Base-by-base conservation (phyloP, 2,888 invertebrate genomes). In the Cryptocheilus praepositus region DNA sequence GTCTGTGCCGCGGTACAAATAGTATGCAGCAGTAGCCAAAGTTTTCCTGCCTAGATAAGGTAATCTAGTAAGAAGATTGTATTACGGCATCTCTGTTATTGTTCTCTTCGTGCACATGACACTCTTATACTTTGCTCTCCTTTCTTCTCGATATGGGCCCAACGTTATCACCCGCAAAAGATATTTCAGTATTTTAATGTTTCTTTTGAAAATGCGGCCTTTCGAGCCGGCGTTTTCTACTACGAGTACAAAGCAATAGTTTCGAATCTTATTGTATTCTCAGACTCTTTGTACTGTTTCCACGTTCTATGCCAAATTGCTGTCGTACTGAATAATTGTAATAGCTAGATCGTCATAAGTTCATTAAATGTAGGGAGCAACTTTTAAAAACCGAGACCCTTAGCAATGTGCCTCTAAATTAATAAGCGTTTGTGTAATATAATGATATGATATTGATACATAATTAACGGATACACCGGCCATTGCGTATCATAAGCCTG, bases 401-500 rank as follows among this genome's bases (percentile, higher is more conserved):
- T 87, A 86, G 87, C 84, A 83, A 87, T 86, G 87, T 88, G 87
- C 87, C 87, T 87, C 87, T 87, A 87, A 87, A 87, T 86, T 86
- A 79, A 85, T 86, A 87, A 87, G 86, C 82, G 81, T 86, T 84
- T 83, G 73, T 83, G 82, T 85, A 85, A 81, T 81, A 80, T 85
- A 82, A 82, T 76, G 73, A 80, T 83, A 81, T 71, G 73, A 74
- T 75, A 81, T 80, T 73, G 72, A 81, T 81, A 80, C 76, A 71
- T 78, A 74, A 79, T 78, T 76, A 78, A 80, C 58, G 80, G 68
- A 77, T 67, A 73, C 73, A 81, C 72, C 63, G 75, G 80, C 69
- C 77, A 71, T 75, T 81, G 81, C 74, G 73, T 73, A 75, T 71
- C 68, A 62, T 81, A 80, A 81, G 81, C 81, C 81, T 82, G 81